A percentile compares a stretch with the other conserved stretches of the same genome.
Conservation (phyloP, 2,113 vertebrate genomes). For the Oenanthe melanoleuca region DNA sequence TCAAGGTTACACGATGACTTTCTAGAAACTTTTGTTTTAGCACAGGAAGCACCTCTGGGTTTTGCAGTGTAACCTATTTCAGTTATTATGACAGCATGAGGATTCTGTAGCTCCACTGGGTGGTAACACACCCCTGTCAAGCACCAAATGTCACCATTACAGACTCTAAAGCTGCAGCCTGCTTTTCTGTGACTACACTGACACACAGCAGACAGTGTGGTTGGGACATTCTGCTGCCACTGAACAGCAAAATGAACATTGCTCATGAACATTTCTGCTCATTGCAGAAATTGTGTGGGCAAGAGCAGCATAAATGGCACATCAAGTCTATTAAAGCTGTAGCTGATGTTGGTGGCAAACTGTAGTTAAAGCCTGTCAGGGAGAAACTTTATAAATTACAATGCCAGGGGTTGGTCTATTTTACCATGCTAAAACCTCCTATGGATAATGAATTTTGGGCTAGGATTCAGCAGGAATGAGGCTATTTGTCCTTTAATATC, state of each 20-base stretch:
- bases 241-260: not conserved
- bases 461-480: not conserved
- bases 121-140: not conserved
- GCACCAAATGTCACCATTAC: not conserved
- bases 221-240: not conserved
- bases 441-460: not conserved
- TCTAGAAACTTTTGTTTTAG: not conserved
- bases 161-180: not conserved
- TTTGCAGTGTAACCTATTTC: not conserved
- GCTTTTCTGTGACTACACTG: not conserved
- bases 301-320: not conserved
- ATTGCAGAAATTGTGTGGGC: not conserved
- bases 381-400: not conserved
- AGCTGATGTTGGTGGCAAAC: not conserved
- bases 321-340: not conserved
- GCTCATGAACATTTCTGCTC: not conserved
- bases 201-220: not conserved
- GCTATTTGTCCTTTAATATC: not conserved
- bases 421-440: not conserved
- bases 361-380: not conserved
- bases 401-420: not conserved
- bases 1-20: not conserved
- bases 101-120: not conserved
- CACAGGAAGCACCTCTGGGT: rapidly evolving
- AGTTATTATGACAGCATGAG: rapidly evolving